Evolutionary conservation across 2,113 vertebrate species (phyloP).

Genomic region (Halichoeres trimaculatus): DNA sequence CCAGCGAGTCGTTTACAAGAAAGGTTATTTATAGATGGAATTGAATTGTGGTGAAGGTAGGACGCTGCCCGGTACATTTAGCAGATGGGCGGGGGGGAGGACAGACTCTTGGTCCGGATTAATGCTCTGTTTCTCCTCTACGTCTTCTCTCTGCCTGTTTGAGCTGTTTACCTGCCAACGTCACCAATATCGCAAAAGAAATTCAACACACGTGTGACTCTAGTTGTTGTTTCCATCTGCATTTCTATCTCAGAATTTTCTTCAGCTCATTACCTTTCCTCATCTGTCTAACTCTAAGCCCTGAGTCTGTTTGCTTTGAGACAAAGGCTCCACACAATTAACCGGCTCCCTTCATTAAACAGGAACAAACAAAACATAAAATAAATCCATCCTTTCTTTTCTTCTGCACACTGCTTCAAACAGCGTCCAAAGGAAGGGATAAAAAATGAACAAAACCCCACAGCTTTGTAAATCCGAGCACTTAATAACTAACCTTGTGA

Average conservation of each 20-base stretch:
- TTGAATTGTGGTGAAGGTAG: constrained; percentile 70
- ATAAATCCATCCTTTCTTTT: constrained; percentile 7
- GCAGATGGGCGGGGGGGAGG: constrained; percentile 49
- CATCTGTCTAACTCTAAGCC: constrained; percentile 50
- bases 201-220: background rate
- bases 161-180: constrained; percentile 25
- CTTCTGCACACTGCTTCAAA: constrained; percentile 18
- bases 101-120: constrained; percentile 56
- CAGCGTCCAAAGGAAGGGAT: background rate
- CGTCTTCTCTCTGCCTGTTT: constrained; percentile 23
- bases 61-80: constrained; percentile 55
- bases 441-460: background rate
- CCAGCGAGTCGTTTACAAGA: constrained; percentile 60
- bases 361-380: constrained; percentile 29
- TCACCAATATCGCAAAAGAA: background rate
- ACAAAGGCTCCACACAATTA: constrained; percentile 15
- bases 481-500: constrained; percentile 40
- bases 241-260: constrained; percentile 26
- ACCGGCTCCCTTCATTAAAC: constrained; percentile 5
- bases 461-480: constrained; percentile 1
- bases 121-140: constrained; percentile 55
- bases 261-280: constrained; percentile 57
- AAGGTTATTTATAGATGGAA: constrained; percentile 79
- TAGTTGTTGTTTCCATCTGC: constrained; percentile 31
- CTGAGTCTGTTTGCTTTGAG: constrained; percentile 34